Percentiles rank a stretch among this genome's conserved stretches.
These are phyloP conservation scores for Plusia festucae DNA, from an alignment of 2,888 invertebrate species.

Conservation along the genomic window DNA sequence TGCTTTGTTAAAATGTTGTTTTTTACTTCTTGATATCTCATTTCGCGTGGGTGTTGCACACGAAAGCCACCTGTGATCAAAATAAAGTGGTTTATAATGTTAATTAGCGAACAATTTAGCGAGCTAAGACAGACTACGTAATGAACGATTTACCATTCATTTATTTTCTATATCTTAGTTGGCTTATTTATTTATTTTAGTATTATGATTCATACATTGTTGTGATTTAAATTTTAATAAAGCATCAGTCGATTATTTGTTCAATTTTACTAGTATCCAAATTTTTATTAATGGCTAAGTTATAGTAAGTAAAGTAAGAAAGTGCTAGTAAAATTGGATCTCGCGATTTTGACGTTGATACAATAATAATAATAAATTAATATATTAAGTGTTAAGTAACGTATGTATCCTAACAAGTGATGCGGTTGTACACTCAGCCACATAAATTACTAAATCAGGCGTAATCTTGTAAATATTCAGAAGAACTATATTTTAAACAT, in stretches of 20 bases:
- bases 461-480: constrained; percentile 53
- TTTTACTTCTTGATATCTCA: constrained; percentile 42
- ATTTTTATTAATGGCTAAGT: constrained; percentile 60
- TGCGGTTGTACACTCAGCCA: constrained; percentile 69
- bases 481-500: constrained; percentile 30
- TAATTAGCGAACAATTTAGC: constrained; percentile 36
- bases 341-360: constrained; percentile 74
- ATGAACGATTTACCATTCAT: constrained; percentile 35
- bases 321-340: constrained; percentile 76
- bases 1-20: constrained; percentile 68
- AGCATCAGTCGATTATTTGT: constrained; percentile 71
- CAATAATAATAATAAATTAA: constrained; percentile 83
- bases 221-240: constrained; percentile 38
- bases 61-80: constrained; percentile 31
- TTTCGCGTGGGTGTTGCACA: constrained; percentile 40
- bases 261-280: constrained; percentile 77
- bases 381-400: constrained; percentile 79
- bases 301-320: constrained; percentile 54
- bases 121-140: constrained; percentile 17
- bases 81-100: constrained; percentile 41
- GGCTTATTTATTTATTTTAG: constrained; percentile 44
- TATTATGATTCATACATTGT: constrained; percentile 45
- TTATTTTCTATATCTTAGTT: constrained; percentile 36
- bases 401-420: constrained; percentile 81
- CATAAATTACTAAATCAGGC: constrained; percentile 59